A percentile compares a stretch with the other conserved stretches of the same genome.
These are phyloP conservation scores for Gymnothorax reevesii DNA, from an alignment of 2,797 vertebrate species.

Conservation along the genomic window DNA sequence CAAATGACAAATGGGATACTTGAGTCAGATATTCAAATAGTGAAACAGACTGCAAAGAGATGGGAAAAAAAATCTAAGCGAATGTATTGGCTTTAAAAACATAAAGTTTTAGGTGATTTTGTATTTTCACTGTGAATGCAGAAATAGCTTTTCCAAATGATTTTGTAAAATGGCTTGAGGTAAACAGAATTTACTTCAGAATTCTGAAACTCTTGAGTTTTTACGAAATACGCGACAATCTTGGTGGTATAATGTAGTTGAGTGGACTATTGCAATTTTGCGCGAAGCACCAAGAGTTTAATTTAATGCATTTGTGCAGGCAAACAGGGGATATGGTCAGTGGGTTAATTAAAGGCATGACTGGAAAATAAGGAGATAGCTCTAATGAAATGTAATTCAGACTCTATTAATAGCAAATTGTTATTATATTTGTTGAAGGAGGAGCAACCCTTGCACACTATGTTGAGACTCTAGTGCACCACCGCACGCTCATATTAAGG, in stretches of 20 bases:
- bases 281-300: not conserved
- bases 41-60: not conserved
- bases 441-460: not conserved
- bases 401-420: conserved; percentile 28
- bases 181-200: not conserved
- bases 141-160: not conserved
- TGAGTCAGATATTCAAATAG: not conserved
- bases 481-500: not conserved
- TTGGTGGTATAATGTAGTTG: not conserved
- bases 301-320: not conserved
- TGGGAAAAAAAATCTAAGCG: not conserved
- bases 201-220: not conserved
- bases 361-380: conserved; percentile 12
- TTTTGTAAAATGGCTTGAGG: not conserved
- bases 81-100: not conserved
- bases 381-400: conserved; percentile 31
- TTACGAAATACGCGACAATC: not conserved
- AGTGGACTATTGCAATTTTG: conserved; percentile 3
- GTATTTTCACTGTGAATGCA: not conserved
- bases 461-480: not conserved
- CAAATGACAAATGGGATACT: not conserved
- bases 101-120: not conserved
- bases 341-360: conserved; percentile 6
- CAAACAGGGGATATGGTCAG: not conserved
- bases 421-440: conserved; percentile 36